phyloP scores from a whole-genome alignment of 2,888 invertebrate species.

The Chironomus riparius region DNA sequence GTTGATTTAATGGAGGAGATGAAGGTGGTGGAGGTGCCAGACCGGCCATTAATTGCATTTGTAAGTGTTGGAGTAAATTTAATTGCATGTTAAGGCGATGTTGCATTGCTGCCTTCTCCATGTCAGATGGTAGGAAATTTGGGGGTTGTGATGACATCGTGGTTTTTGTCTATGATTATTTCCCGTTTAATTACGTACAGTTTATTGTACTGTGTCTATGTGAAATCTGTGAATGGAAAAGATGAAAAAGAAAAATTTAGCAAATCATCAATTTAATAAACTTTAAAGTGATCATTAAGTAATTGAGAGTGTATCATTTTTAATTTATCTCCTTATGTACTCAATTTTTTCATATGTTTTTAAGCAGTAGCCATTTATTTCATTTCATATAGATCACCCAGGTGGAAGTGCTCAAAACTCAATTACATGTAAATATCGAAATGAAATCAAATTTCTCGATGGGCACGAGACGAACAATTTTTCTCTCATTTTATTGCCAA shows the following conservation, averaged over 20 bases:
- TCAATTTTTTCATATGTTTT: not conserved
- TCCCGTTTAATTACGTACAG: too few relatives aligned
- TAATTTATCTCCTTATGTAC: not conserved
- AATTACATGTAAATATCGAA: too few relatives aligned
- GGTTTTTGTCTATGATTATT: too few relatives aligned
- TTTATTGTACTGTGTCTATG: not conserved
- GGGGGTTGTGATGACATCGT: conserved; percentile 23
- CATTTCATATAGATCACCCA: too few relatives aligned
- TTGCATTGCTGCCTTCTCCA: conserved; percentile 27
- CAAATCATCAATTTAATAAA: not conserved
- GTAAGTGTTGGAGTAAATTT: conserved; percentile 26
- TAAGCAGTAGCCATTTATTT: too few relatives aligned
- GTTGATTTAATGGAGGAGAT: conserved; percentile 16
- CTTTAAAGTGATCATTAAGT: conserved; percentile 15
- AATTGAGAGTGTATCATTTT: conserved; percentile 14
- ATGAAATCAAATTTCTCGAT: too few relatives aligned
- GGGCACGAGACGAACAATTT: too few relatives aligned
- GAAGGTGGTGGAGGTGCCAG: conserved; percentile 25
- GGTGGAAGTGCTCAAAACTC: too few relatives aligned
- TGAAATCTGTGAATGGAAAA: not conserved
- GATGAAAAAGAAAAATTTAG: conserved; percentile 12
- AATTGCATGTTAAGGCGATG: conserved; percentile 27
- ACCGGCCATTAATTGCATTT: conserved; percentile 27
- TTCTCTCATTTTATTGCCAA: too few relatives aligned
- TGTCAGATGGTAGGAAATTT: conserved; percentile 17